Base-by-base conservation (phyloP, 1,140 invertebrate species). In the Chionoecetes opilio region DNA sequence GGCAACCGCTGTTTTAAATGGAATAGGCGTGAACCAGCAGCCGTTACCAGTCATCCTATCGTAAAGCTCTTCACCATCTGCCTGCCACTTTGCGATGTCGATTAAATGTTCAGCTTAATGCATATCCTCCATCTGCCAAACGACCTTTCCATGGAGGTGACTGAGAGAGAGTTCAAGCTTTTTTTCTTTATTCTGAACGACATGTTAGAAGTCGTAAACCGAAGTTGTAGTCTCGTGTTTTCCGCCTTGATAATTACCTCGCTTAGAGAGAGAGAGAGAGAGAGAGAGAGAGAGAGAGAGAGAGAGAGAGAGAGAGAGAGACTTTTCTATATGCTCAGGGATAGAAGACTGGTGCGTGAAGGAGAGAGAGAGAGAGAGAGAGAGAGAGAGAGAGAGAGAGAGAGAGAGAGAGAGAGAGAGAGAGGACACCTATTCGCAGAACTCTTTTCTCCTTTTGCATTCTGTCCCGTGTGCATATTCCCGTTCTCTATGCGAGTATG, bases 21-120 rank as follows among this genome's bases (percentile, higher is more conserved):
- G 63, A n/a, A 75, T 17, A 75, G n/a, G 21, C 26, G 21, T n/a
- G 63, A 26, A 75, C 63, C n/a, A n/a, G 6, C 63, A n/a, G n/a
- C 6, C 63, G 63, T 75, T 75, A 17, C 63, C 63, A 75, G 63
- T 75, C n/a, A 75, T 75, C n/a, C 63, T n/a, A 26, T n/a, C 21
- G 63, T n/a, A 75, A 75, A 75, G 63, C 63, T 75, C 63, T 75
- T 21, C 63, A 5, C 63, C n/a, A n/a, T n/a, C 63, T 75, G 63
- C 63, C 63, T n/a, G 63, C n/a, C 63, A n/a, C 21, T 75, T 26
- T n/a, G 63, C 63, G 11, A 26, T 75, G 63, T 75, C 21, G 46
- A 53, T 26, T 75, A 75, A 75, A n/a, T 75, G 63, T 75, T 75
- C 63, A 75, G 63, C 63, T 26, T 75, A 75, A 75, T n/a, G 63